Evolutionary conservation across 1,140 invertebrate genomes (phyloP), one percentile per base, ranked within the genome.

Genomic region (Anadara kagoshimensis): DNA sequence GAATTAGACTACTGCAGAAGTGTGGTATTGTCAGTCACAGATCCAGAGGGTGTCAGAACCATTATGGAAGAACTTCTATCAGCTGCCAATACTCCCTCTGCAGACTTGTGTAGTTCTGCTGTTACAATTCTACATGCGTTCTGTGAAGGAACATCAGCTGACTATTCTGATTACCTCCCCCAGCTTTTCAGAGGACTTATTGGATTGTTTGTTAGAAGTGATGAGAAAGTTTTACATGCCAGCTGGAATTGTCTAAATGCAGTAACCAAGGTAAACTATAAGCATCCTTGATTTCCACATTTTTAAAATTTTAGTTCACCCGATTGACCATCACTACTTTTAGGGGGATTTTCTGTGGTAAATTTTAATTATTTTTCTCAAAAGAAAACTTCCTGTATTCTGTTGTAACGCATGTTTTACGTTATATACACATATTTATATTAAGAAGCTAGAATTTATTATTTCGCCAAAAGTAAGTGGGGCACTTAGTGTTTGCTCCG

Each of bases 1-100:
- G 92, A 98, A 67, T 87, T 97, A 20, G 95, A 96, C 81, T 96
- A 98, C 87, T 99, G 97, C 87, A 94, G 97, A 86, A 93, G 94
- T 51, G 97, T 99, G 8, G 93, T 99, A 58, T 89, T 99, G 72
- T 97, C 97, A 0, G 92, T 92, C 0, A 95, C 97, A 84, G 95
- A 98, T 84, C 92, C 93, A 1, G 36, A 80, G 54, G 97, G 96
- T 26, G 93, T 98, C 1, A 91, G 95, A 61, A 93, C 94, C 54
- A 94, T 98, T 10, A 94, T 98, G 89, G 96, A 98, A 87, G 95
- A 95, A 73, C 89, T 98, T n/a, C 92, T 98, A 5, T 64, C 69
- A 18, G 78, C 78, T 20, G 77, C 79, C 26, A 73, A 77, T 14
- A 65, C 62, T 1, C 26, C 74, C 14, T 64, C 67, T 0, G n/a